Evolutionary conservation across 2,888 invertebrate species (phyloP), one percentile per base, ranked within the genome.

Genomic region (Eristalinus sepulchralis): DNA sequence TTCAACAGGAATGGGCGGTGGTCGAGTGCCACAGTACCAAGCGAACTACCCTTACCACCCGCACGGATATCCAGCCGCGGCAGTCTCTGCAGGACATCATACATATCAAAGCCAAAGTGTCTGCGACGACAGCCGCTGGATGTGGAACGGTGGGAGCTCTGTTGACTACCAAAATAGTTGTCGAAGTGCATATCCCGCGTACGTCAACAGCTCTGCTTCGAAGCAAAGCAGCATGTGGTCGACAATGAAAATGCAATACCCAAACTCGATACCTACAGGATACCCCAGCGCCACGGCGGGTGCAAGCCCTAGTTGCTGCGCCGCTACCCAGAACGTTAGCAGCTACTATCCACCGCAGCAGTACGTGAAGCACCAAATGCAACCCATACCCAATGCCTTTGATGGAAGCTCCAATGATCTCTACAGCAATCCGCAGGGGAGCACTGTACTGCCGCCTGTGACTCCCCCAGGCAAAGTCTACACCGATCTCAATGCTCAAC

Each of bases 401-500:
- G 78, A 71, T 10, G 36, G 80, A 36, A 68, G 33, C 62, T 63
- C n/a, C 36, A 79, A 79, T 66, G 86, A 83, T 83, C 78, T 86
- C 83, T 86, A 83, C 57, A 75, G 24, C n/a, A 70, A 64, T 70
- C 39, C 82, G 66, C 86, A 86, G 70, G 66, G 22, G 33, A 83
- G 70, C 22, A 24, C 82, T 10, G 17, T 31, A n/a, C 39, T 67
- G 27, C 47, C 79, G 2, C 31, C 68, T 6, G 78, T 17, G 27
- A 10, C 63, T 27, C 59, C 70, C 64, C 33, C 78, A 22, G 64
- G 68, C 20, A 86, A 86, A 79, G 75, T 83, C 20, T 86, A 86
- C 75, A 86, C 82, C n/a, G 88, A 85, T 88, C 88, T 85, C 88
- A 88, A 77, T 71, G 73, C 55, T 67, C 84, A 75, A 64, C 73